Conservation (phyloP, 1,140 invertebrate genomes). For the Drosophila saltans region DNA sequence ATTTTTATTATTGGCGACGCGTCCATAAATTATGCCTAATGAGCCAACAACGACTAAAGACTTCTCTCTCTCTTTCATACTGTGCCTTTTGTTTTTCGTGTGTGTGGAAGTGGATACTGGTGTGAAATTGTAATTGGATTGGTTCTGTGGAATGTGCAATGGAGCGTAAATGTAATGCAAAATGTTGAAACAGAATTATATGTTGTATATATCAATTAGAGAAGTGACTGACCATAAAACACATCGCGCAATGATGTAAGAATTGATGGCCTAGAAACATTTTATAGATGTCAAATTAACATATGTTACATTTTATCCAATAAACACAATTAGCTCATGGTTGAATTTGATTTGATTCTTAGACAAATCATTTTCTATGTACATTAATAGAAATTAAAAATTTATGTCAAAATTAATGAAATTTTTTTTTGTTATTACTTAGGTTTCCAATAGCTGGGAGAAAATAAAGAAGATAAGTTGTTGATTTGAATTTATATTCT, state of each 20-base stretch:
- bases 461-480: too few species aligned
- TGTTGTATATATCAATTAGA: constrained; percentile 54
- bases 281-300: constrained; percentile 3
- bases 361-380: not conserved
- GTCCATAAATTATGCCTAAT: constrained; percentile 77
- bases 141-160: constrained; percentile 59
- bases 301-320: constrained; percentile 2
- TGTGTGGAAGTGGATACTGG: constrained; percentile 29
- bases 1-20: constrained; percentile 49
- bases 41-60: constrained; percentile 45
- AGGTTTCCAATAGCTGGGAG: too few species aligned
- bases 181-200: constrained; percentile 52
- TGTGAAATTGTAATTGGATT: constrained; percentile 73
- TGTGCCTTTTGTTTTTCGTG: not conserved
- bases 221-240: constrained; percentile 58
- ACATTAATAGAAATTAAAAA: too few species aligned
- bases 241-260: constrained; percentile 47
- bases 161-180: constrained; percentile 63
- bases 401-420: not conserved
- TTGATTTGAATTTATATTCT: too few species aligned
- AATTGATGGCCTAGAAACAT: constrained; percentile 9
- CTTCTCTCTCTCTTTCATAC: constrained; percentile 3
- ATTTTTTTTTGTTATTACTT: not conserved
- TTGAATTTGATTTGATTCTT: not conserved
- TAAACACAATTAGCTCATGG: constrained; percentile 2